Conservation (phyloP, 2,113 vertebrate species). For the Pitta sordida region DNA sequence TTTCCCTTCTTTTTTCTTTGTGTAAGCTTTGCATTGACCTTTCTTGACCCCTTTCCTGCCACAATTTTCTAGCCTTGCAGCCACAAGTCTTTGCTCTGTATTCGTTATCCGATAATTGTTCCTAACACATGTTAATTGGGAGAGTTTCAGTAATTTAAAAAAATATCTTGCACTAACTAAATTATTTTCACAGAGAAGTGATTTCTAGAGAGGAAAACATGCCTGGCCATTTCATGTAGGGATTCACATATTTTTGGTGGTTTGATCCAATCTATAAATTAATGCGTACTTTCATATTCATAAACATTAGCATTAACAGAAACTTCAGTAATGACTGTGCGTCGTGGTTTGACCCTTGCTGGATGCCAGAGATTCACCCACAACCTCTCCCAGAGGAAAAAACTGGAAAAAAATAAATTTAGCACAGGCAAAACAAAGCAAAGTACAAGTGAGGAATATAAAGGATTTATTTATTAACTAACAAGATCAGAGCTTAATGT, state of each 20-base stretch:
- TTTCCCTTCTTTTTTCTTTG: not conserved
- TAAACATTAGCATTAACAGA: not conserved
- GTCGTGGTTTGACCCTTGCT: too few relatives aligned
- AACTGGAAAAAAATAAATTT: too few relatives aligned
- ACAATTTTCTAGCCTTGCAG: not conserved
- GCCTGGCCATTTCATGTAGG: not conserved
- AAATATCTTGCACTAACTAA: not conserved
- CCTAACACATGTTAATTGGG: not conserved
- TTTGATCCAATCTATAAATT: not conserved
- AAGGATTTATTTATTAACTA: too few relatives aligned
- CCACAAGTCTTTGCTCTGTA: not conserved
- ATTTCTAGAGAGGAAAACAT: not conserved
- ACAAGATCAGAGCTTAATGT: too few relatives aligned
- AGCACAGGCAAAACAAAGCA: too few relatives aligned
- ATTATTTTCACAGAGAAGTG: not conserved
- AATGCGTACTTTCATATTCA: not conserved
- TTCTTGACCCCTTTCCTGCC: not conserved
- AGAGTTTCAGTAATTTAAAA: not conserved
- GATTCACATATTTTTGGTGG: not conserved
- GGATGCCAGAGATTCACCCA: too few relatives aligned
- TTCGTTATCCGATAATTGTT: not conserved
- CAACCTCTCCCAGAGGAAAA: too few relatives aligned
- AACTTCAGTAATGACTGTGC: not conserved
- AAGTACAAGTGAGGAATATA: too few relatives aligned
- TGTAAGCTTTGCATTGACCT: not conserved